Evolutionary conservation across 2,113 vertebrate genomes (phyloP), one percentile per base, ranked within the genome.

Genomic region (Clarias gariepinus): DNA sequence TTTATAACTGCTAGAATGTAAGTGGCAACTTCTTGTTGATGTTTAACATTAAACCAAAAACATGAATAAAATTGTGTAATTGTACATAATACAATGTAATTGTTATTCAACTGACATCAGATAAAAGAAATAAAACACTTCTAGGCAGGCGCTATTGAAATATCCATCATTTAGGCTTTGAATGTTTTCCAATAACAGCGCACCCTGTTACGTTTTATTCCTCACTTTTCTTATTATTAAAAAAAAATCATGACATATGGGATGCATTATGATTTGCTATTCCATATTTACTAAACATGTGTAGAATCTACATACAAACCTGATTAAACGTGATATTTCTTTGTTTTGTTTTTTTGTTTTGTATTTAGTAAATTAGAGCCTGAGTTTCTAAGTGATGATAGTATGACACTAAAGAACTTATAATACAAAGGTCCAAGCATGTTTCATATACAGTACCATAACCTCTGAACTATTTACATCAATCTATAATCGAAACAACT

Each of bases 381-480:
- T 52, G 74, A 78, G 77, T 58, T 58, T 80, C 11, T 16, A 61
- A 6, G 2, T 81, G 57, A 81, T 36, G 30, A 58, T 0, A 19
- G 13, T 19, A 79, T 30, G 15, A 1, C 1, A 4, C 28, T 5
- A 25, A 55, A n/a, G 74, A 77, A 77, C 23, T 74, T 74, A 25
- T 52, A 52, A 74, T 25, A 74, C 13, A 3, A 77, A 61, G 57
- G 57, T 61, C 57, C 57, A 41, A 36, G 13, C 55, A 2, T 58
- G 10, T 58, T 6, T 79, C 36, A 53, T 52, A 66, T 47, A 33
- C 52, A 36, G 82, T 73, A 83, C 82, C 64, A 16, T 55, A 83
- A 33, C 52, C 53, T 5, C 64, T 73, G 47, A 68, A 57, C n/a
- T 63, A 82, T 83, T 68, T 82, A 68, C 30, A 80, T 80, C 60